Conservation (phyloP, 2,113 vertebrate species). For the Cyprinodon tularosa region DNA sequence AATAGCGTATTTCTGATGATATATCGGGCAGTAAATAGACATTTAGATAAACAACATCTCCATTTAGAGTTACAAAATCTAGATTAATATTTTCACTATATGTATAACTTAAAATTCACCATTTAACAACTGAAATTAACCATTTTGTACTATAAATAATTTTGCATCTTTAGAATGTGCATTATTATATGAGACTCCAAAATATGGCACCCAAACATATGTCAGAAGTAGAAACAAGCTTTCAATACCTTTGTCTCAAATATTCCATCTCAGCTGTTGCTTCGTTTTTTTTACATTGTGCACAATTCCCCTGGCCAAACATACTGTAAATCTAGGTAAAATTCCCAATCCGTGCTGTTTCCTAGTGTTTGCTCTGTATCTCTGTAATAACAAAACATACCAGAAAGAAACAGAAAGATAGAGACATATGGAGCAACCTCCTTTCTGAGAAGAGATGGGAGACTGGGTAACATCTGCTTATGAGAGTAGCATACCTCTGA, state of each 20-base stretch:
- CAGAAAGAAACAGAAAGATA: conserved; percentile 5
- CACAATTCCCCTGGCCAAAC: conserved; percentile 18
- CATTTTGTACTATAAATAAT: not conserved
- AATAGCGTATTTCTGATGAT: not conserved
- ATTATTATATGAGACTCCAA: not conserved
- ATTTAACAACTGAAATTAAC: not conserved
- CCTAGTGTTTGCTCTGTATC: conserved; percentile 4
- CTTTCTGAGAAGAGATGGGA: conserved; percentile 54
- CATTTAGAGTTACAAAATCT: not conserved
- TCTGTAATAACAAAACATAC: conserved; percentile 20
- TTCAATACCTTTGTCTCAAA: not conserved
- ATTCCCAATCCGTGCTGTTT: conserved; percentile 48
- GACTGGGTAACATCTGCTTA: conserved; percentile 71
- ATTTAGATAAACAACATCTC: not conserved
- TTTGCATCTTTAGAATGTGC: not conserved
- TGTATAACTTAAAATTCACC: not conserved
- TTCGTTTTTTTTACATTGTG: not conserved
- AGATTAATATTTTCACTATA: not conserved
- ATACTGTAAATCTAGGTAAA: conserved; percentile 57
- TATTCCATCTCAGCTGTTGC: not conserved
- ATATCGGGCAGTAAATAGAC: not conserved
- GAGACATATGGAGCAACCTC: conserved; percentile 40
- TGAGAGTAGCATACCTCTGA: conserved; percentile 70
- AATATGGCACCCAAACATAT: not conserved
- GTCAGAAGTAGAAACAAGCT: not conserved